Evolutionary conservation across 2,888 invertebrate genomes (phyloP), one percentile per base, ranked within the genome.

Genomic region (Pilophorus perplexus): DNA sequence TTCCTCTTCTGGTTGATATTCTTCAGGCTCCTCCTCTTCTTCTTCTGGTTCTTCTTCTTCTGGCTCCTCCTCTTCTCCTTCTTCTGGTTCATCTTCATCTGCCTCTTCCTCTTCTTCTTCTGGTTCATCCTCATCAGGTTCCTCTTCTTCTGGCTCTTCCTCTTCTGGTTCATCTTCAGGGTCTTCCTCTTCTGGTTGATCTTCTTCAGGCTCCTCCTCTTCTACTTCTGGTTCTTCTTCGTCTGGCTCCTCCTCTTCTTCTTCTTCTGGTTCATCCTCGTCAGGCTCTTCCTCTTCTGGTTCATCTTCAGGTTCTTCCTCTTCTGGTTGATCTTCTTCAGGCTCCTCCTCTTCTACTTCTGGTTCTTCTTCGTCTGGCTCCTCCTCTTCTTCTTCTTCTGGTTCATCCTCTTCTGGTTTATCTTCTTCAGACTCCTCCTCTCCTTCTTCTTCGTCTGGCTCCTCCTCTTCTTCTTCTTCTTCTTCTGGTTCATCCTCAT

Each of bases 391-490:
- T 23, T 57, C 57, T 14, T 57, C 57, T 18, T 57, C 40, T 42
- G 22, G 14, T 5, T 57, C 57, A 10, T 59, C 59, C 8, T 38
- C 40, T 2, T 38, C 40, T n/a, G 25, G 16, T 42, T 40, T 42
- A n/a, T 59, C 55, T 5, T 55, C 59, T 42, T 59, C 59, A 18
- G 28, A 28, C 10, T 14, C 18, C 12, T 33, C 54, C 12, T 54
- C 54, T 76, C 77, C 22, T 48, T 25, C 48, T 48, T 25, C 5
- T 40, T 60, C 28, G 3, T 12, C 3, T 33, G 33, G 37, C 12
- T 33, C 55, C 16, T 55, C 55, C 74, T 75, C 22, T 75, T 76
- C 4, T 76, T 66, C 16, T 40, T 70, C 66, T 38, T 55, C 46
- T 28, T 55, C 55, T 37, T 33, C 55, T 16, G 8, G 1, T 16